Evolutionary conservation across 2,113 vertebrate species (phyloP), one percentile per base, ranked within the genome.

Genomic region (Butorides virescens): DNA sequence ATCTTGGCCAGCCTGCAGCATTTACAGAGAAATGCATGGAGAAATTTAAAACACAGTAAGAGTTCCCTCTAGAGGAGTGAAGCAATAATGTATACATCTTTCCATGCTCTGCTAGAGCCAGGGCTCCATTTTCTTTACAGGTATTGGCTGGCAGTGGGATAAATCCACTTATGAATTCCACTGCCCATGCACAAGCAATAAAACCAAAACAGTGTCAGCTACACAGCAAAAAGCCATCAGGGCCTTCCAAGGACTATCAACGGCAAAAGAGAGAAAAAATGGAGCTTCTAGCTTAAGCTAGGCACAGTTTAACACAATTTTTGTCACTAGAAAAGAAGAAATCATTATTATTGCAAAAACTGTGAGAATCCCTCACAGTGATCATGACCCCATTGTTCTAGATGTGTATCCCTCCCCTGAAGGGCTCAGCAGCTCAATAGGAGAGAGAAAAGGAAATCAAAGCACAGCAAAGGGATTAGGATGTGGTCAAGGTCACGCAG

Each of bases 1-100:
- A 27, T 34, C 30, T 74, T 58, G 49, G 7, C 19, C 37, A 39
- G 29, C 37, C 30, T 22, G 27, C 29, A 66, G 47, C 17, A 15
- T 46, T 79, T 62, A 55, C 17, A 50, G 46, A 47, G 44, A 79
- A 88, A 62, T 13, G 13, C 13, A 27, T 4, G 26, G 34, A 78
- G 34, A 36, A 23, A 59, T 80, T 78, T 67, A 94, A 90, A 75
- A 84, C 77, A 84, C 44, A 39, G 67, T 85, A 76, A 93, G 86
- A 94, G 86, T 72, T 85, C 96, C 96, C 96, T 83, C 97, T 97
- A 96, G 93, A 93, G 96, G 96, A 90, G 16, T 26, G 53, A 91
- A 96, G 19, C 7, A 29, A n/a, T 36, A 92, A 74, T 16, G 30
- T 59, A 49, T 39, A 42, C 19, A 13, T 61, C 22, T 65, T 78